Evolutionary conservation across 2,888 invertebrate species (phyloP), one percentile per base, ranked within the genome.

Genomic region (Drosophila prolongata): DNA sequence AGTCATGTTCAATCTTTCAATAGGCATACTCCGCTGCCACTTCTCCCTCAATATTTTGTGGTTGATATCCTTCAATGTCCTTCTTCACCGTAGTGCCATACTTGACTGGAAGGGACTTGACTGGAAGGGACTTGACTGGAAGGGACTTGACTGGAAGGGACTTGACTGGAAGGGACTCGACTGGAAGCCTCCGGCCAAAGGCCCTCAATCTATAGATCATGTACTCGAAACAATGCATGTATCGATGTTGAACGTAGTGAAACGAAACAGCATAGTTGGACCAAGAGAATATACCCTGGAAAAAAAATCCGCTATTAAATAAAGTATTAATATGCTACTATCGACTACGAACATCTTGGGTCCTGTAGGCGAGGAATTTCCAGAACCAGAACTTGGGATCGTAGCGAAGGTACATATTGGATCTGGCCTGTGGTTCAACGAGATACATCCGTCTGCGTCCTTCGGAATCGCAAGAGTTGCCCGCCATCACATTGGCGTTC

Each of bases 401-500:
- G 19, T 56, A 42, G 14, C 10, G 40, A 3, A 49, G 47, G 16
- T 35, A 42, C 13, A 11, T 1, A 27, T 42, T 58, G 2, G 58
- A 58, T 2, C 62, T 40, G 10, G 42, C 62, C 60, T 59, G 49
- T 1, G 60, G 42, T 1, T 64, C 62, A 6, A 59, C 9, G 10
- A 50, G 42, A 8, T 64, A 37, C 49, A 64, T 43, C 1, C 64
- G 56, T 5, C 64, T 27, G 10, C 54, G 38, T 24, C 67, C 62
- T 2, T 44, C 34, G 6, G 43, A n/a, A 14, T 67, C 67, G 11
- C 44, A 10, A 1, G 55, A 44, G n/a, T 52, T 44, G 4, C 62
- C 67, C 9, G 37, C 62, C 14, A 19, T 8, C 8, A 67, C 62
- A 10, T 62, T 38, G 19, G n/a, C 30, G 11, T 62, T 62, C 0